These are phyloP conservation scores for Microctonus brassicae DNA, from an alignment of 2,888 invertebrate species.

Conservation along the genomic window DNA sequence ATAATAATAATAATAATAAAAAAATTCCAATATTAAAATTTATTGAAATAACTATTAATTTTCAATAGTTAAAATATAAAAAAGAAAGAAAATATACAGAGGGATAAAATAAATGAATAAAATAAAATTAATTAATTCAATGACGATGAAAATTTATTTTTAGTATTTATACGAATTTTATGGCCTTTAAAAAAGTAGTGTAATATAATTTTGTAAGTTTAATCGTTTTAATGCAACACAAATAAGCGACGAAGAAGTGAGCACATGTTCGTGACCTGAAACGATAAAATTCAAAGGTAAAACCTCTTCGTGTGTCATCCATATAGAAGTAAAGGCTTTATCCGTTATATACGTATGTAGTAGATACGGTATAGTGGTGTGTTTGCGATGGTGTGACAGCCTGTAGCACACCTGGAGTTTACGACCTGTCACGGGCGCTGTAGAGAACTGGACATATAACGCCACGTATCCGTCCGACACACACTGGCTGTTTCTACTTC, in stretches of 20 bases:
- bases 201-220: constrained; percentile 22
- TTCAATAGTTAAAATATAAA: not conserved
- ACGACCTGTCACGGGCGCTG: constrained; percentile 49
- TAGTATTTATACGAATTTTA: not conserved
- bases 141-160: not conserved
- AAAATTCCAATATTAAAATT: too few species aligned
- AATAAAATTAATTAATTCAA: not conserved
- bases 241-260: constrained; percentile 23
- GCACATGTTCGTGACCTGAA: constrained; percentile 32
- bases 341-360: not conserved
- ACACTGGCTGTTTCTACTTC: constrained; percentile 38
- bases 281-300: constrained; percentile 41
- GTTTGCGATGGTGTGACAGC: not conserved
- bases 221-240: constrained; percentile 33
- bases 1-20: too few species aligned
- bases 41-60: not conserved
- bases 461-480: constrained; percentile 20
- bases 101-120: not conserved
- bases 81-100: not conserved
- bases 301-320: constrained; percentile 33
- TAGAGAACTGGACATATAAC: constrained; percentile 8
- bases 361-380: not conserved
- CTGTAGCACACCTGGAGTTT: constrained; percentile 46
- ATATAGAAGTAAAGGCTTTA: constrained; percentile 3
- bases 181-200: not conserved